A percentile compares a stretch with the other conserved stretches of the same genome.
Conservation (phyloP, 23 tunicate genomes). For the Diplosoma virens region DNA sequence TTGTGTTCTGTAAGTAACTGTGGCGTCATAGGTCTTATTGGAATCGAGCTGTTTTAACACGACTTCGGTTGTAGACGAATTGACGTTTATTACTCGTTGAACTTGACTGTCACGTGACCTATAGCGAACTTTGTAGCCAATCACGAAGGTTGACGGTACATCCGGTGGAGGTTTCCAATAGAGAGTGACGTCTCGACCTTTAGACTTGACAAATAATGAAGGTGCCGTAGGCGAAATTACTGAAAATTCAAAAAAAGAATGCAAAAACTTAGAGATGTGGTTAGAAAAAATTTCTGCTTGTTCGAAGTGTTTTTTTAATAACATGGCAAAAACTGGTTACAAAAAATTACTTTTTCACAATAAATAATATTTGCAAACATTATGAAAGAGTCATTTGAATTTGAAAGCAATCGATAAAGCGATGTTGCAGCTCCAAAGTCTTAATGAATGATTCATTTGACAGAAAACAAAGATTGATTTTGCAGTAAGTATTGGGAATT, state of each 20-base stretch:
- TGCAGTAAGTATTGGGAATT: too few relatives aligned
- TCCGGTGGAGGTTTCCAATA: conserved; percentile 50
- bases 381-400: too few relatives aligned
- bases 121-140: conserved; percentile 49
- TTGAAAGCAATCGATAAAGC: too few relatives aligned
- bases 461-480: too few relatives aligned
- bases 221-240: conserved; percentile 37
- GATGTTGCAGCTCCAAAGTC: too few relatives aligned
- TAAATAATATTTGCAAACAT: too few relatives aligned
- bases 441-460: too few relatives aligned
- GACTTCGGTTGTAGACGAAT: background rate
- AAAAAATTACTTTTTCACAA: too few relatives aligned
- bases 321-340: too few relatives aligned
- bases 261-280: too few relatives aligned
- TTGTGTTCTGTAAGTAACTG: conserved; percentile 46
- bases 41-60: conserved; percentile 18
- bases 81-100: conserved; percentile 7
- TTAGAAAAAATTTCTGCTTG: too few relatives aligned
- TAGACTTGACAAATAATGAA: background rate
- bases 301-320: too few relatives aligned
- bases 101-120: conserved; percentile 18
- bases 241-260: conserved; percentile 9
- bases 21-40: conserved; percentile 23
- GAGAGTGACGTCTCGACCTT: conserved; percentile 2
- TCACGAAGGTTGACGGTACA: conserved; percentile 29